Percentiles rank a stretch among this genome's conserved stretches.
These are phyloP conservation scores for Notarius lentiginosus DNA, from an alignment of 2,113 vertebrate genomes.

Conservation along the genomic window DNA sequence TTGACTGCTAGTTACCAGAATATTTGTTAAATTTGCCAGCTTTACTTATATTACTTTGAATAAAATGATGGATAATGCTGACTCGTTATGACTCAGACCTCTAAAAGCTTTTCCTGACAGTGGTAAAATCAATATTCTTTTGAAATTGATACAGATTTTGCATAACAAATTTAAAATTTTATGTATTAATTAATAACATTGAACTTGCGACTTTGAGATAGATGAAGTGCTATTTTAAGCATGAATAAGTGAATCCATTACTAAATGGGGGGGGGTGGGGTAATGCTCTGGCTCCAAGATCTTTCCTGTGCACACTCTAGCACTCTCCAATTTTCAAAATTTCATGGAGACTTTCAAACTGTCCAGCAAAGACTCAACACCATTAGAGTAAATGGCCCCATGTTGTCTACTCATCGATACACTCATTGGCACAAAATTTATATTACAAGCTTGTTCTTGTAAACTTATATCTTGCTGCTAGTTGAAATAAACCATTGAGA, in stretches of 20 bases:
- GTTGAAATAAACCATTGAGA: background rate
- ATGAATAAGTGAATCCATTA: background rate
- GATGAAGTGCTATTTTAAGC: background rate
- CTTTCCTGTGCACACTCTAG: background rate
- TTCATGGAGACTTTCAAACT: background rate
- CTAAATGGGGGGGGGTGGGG: background rate
- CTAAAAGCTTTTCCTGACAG: background rate
- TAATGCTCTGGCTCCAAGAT: background rate
- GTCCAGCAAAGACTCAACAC: background rate
- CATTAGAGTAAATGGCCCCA: background rate
- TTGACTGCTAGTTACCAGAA: background rate
- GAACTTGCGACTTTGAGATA: background rate
- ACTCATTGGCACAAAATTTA: too few relatives aligned
- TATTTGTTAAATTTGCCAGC: background rate
- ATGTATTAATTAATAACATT: background rate
- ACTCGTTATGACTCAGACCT: background rate
- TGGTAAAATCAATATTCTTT: background rate
- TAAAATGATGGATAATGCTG: too few relatives aligned
- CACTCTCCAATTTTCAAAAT: background rate
- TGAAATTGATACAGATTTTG: background rate
- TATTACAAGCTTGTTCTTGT: background rate
- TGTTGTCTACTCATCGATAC: background rate
- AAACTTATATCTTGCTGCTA: background rate
- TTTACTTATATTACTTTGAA: background rate
- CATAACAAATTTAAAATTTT: background rate